Conservation (phyloP, 2,113 vertebrate genomes). For the Chrysemys picta region DNA sequence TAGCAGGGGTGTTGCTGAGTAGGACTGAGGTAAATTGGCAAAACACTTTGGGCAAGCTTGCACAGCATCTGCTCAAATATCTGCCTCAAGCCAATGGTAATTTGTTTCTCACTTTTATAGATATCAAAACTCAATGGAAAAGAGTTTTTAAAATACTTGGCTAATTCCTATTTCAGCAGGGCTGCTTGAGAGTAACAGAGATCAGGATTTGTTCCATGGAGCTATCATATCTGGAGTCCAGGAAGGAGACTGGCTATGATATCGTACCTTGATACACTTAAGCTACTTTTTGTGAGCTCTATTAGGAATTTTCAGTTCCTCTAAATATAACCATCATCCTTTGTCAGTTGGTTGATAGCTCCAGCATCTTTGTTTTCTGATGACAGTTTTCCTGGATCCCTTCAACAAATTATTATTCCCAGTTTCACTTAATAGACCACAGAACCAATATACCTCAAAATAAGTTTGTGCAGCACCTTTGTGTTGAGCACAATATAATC, state of each 20-base stretch:
- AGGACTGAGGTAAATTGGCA: conserved; percentile 1
- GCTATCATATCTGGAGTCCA: neutral
- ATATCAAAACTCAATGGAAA: neutral
- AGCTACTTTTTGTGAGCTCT: neutral
- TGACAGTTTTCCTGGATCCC: neutral
- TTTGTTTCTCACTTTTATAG: neutral
- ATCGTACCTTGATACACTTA: neutral
- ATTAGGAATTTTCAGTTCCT: neutral
- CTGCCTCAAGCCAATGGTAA: neutral
- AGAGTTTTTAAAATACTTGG: neutral
- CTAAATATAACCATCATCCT: neutral
- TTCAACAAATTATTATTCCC: neutral
- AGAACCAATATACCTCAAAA: neutral
- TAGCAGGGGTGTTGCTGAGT: neutral
- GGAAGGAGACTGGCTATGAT: neutral
- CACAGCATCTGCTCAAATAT: neutral
- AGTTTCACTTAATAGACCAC: neutral
- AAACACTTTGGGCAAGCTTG: neutral
- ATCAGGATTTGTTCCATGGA: neutral
- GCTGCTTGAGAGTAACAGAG: neutral
- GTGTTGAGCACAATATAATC: neutral
- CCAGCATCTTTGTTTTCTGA: neutral
- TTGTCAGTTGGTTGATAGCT: neutral
- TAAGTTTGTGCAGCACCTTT: neutral
- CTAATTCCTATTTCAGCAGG: neutral